Evolutionary conservation across 2,888 invertebrate species (phyloP).

Genomic region (Heteromyza rotundicornis): DNA sequence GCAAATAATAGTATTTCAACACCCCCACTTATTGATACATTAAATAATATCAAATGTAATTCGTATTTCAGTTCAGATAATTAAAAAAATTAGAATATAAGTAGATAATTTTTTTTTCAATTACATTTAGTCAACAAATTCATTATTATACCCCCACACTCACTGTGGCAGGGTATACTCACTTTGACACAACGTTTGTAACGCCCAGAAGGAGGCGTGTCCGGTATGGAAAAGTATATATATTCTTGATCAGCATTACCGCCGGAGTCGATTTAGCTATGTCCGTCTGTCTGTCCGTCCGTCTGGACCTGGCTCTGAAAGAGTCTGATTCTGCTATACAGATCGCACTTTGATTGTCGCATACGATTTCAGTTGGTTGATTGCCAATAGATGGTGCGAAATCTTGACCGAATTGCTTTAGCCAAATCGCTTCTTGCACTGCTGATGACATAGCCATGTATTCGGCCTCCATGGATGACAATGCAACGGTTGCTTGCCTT

Average conservation of each 20-base stretch:
- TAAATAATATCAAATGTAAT: not conserved
- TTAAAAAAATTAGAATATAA: not conserved
- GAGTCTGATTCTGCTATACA: conserved; percentile 16
- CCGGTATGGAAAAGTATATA: no score
- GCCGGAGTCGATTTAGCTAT: no score
- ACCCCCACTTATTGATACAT: not conserved
- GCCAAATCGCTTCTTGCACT: conserved; percentile 13
- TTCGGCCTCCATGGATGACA: conserved; percentile 12
- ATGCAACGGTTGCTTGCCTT: conserved; percentile 12
- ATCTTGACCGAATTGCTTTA: conserved; percentile 15
- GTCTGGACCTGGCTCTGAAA: conserved; percentile 18
- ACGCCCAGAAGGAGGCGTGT: no score
- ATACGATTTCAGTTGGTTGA: conserved; percentile 16
- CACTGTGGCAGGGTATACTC: not conserved
- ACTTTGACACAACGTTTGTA: not conserved
- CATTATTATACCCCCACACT: not conserved
- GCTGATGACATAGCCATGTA: conserved; percentile 16
- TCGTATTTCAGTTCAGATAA: not conserved
- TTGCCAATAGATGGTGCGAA: not conserved
- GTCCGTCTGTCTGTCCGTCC: no score
- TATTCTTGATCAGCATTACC: no score
- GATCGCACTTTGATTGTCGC: conserved; percentile 19
- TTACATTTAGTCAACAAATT: not conserved
- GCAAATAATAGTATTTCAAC: not conserved
- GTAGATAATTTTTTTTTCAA: not conserved